Percentiles rank a stretch among this genome's conserved stretches.
phyloP scores from a whole-genome alignment of 1,140 invertebrate genomes.

The Aphis craccivora region DNA sequence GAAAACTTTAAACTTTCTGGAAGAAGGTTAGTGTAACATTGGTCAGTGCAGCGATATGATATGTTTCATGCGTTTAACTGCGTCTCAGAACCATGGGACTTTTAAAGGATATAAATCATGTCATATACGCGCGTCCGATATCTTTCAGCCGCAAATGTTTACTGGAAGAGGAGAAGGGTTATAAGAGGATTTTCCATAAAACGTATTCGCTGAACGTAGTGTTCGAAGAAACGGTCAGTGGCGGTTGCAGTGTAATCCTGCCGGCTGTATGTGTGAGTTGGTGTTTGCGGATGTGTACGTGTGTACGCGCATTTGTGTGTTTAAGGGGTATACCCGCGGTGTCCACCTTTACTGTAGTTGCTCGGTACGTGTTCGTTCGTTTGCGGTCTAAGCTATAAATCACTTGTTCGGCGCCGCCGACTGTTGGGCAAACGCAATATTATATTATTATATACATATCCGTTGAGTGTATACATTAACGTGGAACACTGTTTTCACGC shows the following conservation, averaged over 20 bases:
- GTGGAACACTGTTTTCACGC: neutral
- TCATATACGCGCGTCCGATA: neutral
- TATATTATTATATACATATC: conserved; percentile 15
- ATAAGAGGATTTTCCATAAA: conserved; percentile 9
- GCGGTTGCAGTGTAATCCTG: neutral
- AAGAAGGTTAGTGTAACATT: neutral
- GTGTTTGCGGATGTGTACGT: neutral
- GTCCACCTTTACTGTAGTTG: neutral
- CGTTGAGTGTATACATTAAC: neutral
- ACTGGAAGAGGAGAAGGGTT: neutral
- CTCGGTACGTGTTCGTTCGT: neutral
- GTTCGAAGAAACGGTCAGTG: neutral
- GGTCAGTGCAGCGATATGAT: neutral
- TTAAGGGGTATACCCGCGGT: neutral
- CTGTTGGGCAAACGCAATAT: neutral
- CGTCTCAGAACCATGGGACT: neutral
- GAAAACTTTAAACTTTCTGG: neutral
- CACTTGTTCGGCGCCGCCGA: neutral
- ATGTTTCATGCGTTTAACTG: neutral
- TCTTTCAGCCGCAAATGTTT: neutral
- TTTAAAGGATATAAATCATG: conserved; percentile 15
- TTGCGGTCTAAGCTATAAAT: conserved; percentile 23
- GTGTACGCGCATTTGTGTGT: neutral
- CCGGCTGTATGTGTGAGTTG: neutral
- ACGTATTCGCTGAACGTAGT: neutral